Conservation (phyloP, 1,140 invertebrate genomes). For the Lordiphosa clarofinis region DNA sequence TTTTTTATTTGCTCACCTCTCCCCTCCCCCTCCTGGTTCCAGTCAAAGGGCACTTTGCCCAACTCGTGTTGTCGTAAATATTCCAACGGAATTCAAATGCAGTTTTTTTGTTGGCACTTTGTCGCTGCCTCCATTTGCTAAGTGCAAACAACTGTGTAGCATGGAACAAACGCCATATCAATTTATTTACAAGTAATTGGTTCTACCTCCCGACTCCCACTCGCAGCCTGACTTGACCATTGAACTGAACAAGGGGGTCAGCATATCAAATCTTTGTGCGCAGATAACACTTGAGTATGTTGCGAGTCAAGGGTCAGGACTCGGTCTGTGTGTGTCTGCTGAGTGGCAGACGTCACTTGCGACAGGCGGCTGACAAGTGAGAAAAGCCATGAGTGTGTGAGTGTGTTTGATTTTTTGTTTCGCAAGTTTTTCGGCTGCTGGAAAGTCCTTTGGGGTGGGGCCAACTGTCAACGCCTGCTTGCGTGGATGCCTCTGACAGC, state of each 20-base stretch:
- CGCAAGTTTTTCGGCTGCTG: conserved; percentile 34
- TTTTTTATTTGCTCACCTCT: neutral
- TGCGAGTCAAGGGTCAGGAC: conserved; percentile 51
- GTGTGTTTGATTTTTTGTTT: conserved; percentile 38
- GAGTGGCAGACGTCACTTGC: conserved; percentile 72
- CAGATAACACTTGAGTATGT: conserved; percentile 44
- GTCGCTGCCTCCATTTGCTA: conserved; percentile 37
- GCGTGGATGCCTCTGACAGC: conserved; percentile 49
- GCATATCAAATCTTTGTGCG: conserved; percentile 48
- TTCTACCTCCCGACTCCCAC: neutral
- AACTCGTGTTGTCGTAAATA: conserved; percentile 63
- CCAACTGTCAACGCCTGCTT: conserved; percentile 37
- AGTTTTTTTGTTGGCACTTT: conserved; percentile 30
- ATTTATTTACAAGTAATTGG: conserved; percentile 60
- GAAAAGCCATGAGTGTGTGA: conserved; percentile 32
- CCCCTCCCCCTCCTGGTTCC: neutral
- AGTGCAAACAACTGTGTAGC: conserved; percentile 61
- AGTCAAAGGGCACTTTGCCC: conserved; percentile 43
- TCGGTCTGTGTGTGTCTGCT: conserved; percentile 10
- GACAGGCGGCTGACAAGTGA: conserved; percentile 64
- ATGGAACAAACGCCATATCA: conserved; percentile 37
- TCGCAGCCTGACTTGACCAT: conserved; percentile 52
- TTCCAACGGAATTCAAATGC: conserved; percentile 68
- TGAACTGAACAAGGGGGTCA: conserved; percentile 41
- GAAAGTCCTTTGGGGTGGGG: conserved; percentile 6